These are phyloP conservation scores for Picus viridis DNA, from an alignment of 2,797 vertebrate genomes.

Conservation along the genomic window DNA sequence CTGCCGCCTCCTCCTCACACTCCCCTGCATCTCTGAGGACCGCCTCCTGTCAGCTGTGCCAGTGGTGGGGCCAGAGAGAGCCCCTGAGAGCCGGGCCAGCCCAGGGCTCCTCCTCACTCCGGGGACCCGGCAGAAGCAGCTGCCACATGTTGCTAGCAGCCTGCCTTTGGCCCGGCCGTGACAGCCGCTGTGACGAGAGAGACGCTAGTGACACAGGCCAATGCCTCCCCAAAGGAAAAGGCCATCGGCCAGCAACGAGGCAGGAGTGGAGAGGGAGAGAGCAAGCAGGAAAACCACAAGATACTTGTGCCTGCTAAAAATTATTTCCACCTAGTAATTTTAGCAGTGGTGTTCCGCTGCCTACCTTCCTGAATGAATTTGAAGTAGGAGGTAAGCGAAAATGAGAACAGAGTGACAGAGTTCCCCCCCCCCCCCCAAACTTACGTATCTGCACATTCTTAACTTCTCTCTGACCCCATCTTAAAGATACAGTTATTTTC, in stretches of 20 bases:
- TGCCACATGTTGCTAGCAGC: not conserved
- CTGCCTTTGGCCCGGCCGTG: not conserved
- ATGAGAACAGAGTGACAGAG: constrained; percentile 6
- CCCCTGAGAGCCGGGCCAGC: fast-evolving
- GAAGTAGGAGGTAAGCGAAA: constrained; percentile 58
- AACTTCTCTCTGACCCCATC: not conserved
- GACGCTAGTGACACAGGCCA: not conserved
- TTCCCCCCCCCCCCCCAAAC: fast-evolving
- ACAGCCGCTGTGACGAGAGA: not conserved
- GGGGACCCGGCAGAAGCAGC: not conserved
- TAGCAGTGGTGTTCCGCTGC: constrained; percentile 53
- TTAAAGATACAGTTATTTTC: constrained; percentile 27
- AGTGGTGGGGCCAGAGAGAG: not conserved
- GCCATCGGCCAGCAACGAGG: not conserved
- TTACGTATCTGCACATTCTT: constrained; percentile 30
- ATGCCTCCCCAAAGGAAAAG: not conserved
- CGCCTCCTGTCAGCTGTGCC: not conserved
- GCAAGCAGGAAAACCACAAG: constrained; percentile 50
- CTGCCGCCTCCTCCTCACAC: constrained; percentile 14
- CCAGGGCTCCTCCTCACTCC: not conserved
- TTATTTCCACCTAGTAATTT: constrained; percentile 52
- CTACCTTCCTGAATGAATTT: constrained; percentile 37
- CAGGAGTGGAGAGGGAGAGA: not conserved
- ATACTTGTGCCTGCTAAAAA: constrained; percentile 46
- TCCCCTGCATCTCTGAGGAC: constrained; percentile 21